Evolutionary conservation across 2,797 vertebrate species (phyloP), one percentile per base, ranked within the genome.

Genomic region (Cyprinodon diabolis): DNA sequence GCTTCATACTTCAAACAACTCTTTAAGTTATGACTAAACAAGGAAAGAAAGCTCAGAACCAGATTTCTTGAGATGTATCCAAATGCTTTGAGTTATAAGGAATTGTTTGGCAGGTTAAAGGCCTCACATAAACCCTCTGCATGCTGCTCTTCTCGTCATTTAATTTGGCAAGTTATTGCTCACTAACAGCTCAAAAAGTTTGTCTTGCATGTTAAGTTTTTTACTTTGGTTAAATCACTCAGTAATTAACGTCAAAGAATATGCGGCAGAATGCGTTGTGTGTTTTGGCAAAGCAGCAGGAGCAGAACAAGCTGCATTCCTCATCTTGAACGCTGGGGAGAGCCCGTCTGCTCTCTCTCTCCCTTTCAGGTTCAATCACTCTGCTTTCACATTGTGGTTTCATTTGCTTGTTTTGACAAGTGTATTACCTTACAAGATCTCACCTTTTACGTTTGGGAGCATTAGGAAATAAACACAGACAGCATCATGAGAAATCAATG

Each of bases 371-470:
- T 43, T 43, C 40, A 82, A 72, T 81, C 76, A 68, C 72, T 79
- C 47, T 48, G 68, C 83, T 72, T 57, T 71, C 63, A 80, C 54
- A 3, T 66, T 91, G 87, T 69, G 87, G 87, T 90, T 87, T 79
- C 83, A 76, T 83, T 69, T 86, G 88, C 88, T 90, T 93, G 90
- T 91, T 91, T 85, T 89, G 86, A 91, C 86, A 91, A 83, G 83
- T 75, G 78, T 82, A 84, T 84, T 83, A 89, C 87, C 72, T 84
- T 83, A 72, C 83, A 58, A 74, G 75, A 76, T 83, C 63, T 1
- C 77, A 89, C 82, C 77, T 85, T 75, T 68, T 81, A 79, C 81
- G 76, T 70, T 66, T 72, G 65, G 68, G 72, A 83, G 87, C 69
- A 54, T 72, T 69, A 78, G 75, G 68, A 81, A 75, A 86, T 79